Base-by-base conservation (phyloP, 2,888 invertebrate species). In the Eumerus sabulonum region DNA sequence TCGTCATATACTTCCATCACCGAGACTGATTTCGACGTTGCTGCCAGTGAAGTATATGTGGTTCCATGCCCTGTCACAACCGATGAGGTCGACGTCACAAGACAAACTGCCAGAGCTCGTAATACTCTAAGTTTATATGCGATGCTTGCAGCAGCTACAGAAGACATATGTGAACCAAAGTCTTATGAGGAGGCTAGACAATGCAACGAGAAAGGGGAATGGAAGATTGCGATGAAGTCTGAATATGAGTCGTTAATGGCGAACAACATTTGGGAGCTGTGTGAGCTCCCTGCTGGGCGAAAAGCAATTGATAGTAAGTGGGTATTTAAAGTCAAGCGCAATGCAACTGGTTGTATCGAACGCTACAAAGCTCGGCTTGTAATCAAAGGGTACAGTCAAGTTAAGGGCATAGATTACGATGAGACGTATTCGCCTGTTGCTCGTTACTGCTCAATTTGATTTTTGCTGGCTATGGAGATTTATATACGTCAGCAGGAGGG, bases 351-450 rank as follows among this genome's bases (percentile, higher is more conserved):
- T 13, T 40, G 17, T 56, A 54, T 82, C n/a, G 60, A 76, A 16
- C 72, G 76, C 35, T 57, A 45, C 9, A 40, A 40, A 40, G 60
- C 76, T 44, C 62, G 68, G 48, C 44, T 76, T 17, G 76, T 76
- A 5, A 60, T 81, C 44, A 72, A 76, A 68, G 81, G 68, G 2
- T 81, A 76, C 45, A 67, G 67, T 44, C 81, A 76, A 56, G 36
- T 59, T 36, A 71, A 72, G 44, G 64, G 50, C 53, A 50, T 79
- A 35, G 72, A 79, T 63, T 79, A 56, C 36, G 79, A 70, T 3
- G 68, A 79, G 35, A 79, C 59, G 16, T 73, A 70, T 47, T 81
- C 66, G 14, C 76, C 17, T 48, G 60, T n/a, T 60, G 14, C 76
- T 38, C 60, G 60, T n/a, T 60, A 60, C 14, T 60, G 35, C 9